These are phyloP conservation scores for Drosophila burlai DNA, from an alignment of 1,140 invertebrate species.

Conservation along the genomic window DNA sequence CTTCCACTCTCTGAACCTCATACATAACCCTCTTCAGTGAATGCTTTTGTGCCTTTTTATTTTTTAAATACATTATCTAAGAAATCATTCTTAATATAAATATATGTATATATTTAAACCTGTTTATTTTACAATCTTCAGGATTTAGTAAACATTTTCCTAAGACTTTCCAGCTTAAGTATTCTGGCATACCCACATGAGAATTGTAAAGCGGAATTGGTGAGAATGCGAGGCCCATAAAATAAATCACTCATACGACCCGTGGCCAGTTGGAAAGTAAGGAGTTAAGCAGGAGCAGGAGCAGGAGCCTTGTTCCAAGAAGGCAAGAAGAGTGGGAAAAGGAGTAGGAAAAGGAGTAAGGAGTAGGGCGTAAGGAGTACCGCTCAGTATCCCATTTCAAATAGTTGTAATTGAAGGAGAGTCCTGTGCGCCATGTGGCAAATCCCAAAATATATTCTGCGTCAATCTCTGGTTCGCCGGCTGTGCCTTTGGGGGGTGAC, in stretches of 20 bases:
- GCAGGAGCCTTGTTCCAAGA: neutral
- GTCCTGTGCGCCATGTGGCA: conserved; percentile 55
- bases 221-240: conserved; percentile 34
- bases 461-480: conserved; percentile 52
- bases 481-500: conserved; percentile 1
- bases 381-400: conserved; percentile 57
- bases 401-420: conserved; percentile 76
- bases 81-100: too few relatives aligned
- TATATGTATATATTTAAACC: too few relatives aligned
- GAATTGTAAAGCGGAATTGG: conserved; percentile 2
- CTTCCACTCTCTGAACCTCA: too few relatives aligned
- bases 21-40: too few relatives aligned
- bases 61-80: too few relatives aligned
- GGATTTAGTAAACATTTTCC: neutral
- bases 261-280: conserved; percentile 13
- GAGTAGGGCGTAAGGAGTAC: neutral
- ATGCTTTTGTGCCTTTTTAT: too few relatives aligned
- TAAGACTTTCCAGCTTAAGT: neutral
- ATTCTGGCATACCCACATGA: neutral
- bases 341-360: too few relatives aligned
- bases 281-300: neutral
- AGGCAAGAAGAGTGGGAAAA: neutral
- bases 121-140: neutral
- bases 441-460: conserved; percentile 68
- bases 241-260: conserved; percentile 74